A percentile compares a stretch with the other conserved stretches of the same genome.
phyloP scores from a whole-genome alignment of 2,113 vertebrate genomes.

The Callipepla squamata region DNA sequence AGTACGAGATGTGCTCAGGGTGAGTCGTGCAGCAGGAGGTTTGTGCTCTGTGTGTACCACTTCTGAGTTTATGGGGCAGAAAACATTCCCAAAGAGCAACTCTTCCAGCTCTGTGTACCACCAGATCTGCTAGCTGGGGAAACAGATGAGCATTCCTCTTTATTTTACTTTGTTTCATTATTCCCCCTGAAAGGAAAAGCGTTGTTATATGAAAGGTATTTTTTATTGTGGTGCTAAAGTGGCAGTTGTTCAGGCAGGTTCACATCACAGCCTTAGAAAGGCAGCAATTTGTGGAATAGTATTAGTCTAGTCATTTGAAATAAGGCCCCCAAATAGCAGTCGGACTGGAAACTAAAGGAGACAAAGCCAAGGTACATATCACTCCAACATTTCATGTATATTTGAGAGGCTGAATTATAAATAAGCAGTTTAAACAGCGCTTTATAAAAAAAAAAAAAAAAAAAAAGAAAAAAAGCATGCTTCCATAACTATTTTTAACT shows the following conservation, averaged over 20 bases:
- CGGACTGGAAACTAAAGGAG: not conserved
- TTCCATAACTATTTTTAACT: constrained; percentile 32
- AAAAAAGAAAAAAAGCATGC: not conserved
- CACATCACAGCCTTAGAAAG: constrained; percentile 19
- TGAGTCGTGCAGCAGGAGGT: fast-evolving
- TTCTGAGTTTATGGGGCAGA: not conserved
- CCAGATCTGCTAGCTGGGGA: not conserved
- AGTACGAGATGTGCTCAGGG: fast-evolving
- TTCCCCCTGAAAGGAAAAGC: constrained; percentile 19
- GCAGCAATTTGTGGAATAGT: constrained; percentile 58
- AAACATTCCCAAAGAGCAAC: fast-evolving
- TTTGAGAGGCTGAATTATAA: constrained; percentile 39
- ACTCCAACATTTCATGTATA: constrained; percentile 34
- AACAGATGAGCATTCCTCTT: not conserved
- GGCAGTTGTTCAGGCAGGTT: constrained; percentile 39
- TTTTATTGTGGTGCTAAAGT: constrained; percentile 56
- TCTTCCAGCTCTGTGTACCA: not conserved
- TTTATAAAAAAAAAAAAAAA: not conserved
- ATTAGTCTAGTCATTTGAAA: constrained; percentile 31
- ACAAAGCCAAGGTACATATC: not conserved
- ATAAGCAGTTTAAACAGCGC: constrained; percentile 13
- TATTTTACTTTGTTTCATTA: not conserved
- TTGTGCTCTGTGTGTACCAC: fast-evolving
- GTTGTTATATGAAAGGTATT: constrained; percentile 34
- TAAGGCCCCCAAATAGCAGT: constrained; percentile 16